Evolutionary conservation across 2,113 vertebrate genomes (phyloP).

Genomic region (Equus quagga): DNA sequence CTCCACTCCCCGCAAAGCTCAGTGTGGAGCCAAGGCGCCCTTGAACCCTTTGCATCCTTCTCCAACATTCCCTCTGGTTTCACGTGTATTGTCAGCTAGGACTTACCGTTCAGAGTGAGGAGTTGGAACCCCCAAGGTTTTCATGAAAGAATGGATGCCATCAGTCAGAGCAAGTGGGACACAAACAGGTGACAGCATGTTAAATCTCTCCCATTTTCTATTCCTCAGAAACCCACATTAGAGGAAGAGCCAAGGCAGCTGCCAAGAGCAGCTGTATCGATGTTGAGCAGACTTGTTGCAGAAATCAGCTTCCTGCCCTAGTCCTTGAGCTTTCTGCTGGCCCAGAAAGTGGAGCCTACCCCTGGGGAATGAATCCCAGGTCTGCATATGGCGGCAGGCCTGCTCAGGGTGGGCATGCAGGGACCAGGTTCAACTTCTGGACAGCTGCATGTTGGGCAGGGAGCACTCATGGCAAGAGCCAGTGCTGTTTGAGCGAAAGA

Average conservation of each 20-base stretch:
- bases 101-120: neutral
- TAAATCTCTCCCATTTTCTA: neutral
- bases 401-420: neutral
- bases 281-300: neutral
- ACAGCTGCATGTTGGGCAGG: neutral
- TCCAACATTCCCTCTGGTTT: neutral
- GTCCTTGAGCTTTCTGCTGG: neutral
- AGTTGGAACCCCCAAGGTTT: neutral
- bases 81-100: neutral
- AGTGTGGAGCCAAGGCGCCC: no score
- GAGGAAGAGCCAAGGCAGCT: neutral
- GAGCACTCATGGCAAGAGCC: neutral
- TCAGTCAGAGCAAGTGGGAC: neutral
- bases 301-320: neutral
- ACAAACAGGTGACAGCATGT: neutral
- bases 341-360: neutral
- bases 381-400: neutral
- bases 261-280: neutral
- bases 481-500: neutral
- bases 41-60: neutral
- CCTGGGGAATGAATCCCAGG: neutral
- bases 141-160: neutral
- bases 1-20: neutral
- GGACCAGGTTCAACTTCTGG: neutral
- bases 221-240: neutral